These are phyloP conservation scores for Gorsachius magnificus DNA, from an alignment of 2,797 vertebrate species.

Conservation along the genomic window DNA sequence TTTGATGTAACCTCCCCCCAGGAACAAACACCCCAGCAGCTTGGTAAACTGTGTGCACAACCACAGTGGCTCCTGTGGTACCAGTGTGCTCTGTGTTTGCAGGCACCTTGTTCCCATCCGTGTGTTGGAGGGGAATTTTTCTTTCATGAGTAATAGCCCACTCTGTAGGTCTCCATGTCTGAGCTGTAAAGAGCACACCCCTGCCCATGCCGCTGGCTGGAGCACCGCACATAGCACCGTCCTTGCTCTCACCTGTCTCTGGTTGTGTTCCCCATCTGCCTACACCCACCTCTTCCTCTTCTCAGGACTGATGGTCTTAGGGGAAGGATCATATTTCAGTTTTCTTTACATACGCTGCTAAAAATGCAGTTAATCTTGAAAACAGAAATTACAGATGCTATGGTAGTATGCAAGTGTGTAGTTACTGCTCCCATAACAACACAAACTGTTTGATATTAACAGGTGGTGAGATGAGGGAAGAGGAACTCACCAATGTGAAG, in stretches of 20 bases:
- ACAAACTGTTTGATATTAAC: background rate
- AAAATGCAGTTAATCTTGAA: background rate
- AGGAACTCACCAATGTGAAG: conserved; percentile 72
- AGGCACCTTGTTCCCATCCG: rapidly evolving
- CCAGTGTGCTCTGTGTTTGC: background rate
- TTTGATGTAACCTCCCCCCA: background rate
- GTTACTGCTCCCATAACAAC: background rate
- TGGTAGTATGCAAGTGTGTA: background rate
- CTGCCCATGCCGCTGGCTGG: background rate
- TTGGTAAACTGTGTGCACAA: background rate
- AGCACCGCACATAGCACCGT: rapidly evolving
- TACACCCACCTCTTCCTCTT: background rate
- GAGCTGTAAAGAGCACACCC: background rate
- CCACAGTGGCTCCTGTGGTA: background rate
- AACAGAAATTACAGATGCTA: background rate
- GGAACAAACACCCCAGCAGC: rapidly evolving
- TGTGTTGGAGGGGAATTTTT: background rate
- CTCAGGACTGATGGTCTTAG: background rate
- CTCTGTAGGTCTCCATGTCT: background rate
- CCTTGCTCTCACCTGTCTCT: background rate
- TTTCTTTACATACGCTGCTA: background rate
- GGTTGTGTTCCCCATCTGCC: too few species aligned
- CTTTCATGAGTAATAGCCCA: background rate
- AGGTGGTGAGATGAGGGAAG: conserved; percentile 77
- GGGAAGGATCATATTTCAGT: background rate